A percentile compares a stretch with the other conserved stretches of the same genome.
Evolutionary conservation across 2,888 invertebrate genomes (phyloP).

Genomic region (Listrodromus nycthemerus): DNA sequence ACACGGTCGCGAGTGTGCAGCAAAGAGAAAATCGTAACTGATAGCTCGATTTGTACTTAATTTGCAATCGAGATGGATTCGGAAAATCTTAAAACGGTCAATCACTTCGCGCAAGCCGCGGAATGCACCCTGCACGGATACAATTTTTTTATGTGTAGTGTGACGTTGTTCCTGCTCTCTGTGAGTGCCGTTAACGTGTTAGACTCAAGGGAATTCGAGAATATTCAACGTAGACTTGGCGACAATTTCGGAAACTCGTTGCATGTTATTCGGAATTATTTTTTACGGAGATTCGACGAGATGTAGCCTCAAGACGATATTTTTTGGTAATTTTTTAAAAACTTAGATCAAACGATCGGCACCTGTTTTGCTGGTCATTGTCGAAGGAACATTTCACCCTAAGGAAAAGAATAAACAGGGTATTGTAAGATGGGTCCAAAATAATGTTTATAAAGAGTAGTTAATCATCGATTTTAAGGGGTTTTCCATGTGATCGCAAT

Average conservation of each 20-base stretch:
- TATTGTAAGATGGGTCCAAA: slow-evolving; percentile 7
- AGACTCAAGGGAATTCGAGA: slow-evolving; percentile 14
- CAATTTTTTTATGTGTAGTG: slow-evolving; percentile 32
- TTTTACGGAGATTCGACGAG: not conserved
- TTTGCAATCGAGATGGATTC: slow-evolving; percentile 7
- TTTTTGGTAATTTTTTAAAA: not conserved
- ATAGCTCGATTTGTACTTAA: slow-evolving; percentile 26
- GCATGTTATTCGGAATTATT: not conserved
- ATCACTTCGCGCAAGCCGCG: not conserved
- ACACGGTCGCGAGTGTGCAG: slow-evolving; percentile 73
- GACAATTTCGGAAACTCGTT: not conserved
- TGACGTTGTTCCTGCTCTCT: slow-evolving; percentile 43
- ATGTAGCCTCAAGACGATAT: not conserved
- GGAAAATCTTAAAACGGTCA: not conserved
- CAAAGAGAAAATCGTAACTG: slow-evolving; percentile 74
- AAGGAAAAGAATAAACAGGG: not conserved
- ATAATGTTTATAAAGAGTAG: not conserved
- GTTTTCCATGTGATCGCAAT: not conserved
- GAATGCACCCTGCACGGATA: not conserved
- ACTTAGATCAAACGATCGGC: not conserved
- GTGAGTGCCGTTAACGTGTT: slow-evolving; percentile 9
- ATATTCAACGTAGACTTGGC: not conserved
- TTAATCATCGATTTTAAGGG: not conserved
- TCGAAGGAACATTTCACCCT: not conserved
- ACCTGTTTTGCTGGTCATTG: not conserved